Evolutionary conservation across 2,888 invertebrate genomes (phyloP).

Genomic region (Graphium colonna): DNA sequence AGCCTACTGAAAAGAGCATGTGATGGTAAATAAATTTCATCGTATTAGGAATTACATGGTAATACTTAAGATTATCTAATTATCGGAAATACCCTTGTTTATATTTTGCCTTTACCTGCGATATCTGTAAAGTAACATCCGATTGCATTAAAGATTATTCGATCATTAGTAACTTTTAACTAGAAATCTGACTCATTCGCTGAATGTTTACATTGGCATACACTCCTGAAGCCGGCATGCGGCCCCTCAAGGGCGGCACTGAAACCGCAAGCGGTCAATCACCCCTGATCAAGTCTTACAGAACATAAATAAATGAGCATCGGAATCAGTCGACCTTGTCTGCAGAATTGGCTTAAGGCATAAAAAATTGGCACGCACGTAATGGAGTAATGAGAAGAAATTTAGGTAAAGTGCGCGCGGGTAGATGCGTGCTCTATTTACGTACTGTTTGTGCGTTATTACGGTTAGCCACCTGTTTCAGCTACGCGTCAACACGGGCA

Average conservation of each 20-base stretch:
- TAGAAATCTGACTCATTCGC: neutral
- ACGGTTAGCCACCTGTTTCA: slow-evolving; percentile 28
- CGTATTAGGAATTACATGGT: too few relatives aligned
- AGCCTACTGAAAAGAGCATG: too few relatives aligned
- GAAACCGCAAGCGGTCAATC: neutral
- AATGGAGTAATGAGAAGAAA: slow-evolving; percentile 34
- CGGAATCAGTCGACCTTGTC: neutral
- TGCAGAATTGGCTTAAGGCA: neutral
- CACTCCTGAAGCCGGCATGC: neutral
- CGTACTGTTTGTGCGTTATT: slow-evolving; percentile 18
- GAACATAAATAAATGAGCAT: slow-evolving; percentile 10
- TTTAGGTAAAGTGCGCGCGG: slow-evolving; percentile 41
- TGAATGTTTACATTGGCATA: neutral
- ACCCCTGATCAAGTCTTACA: neutral
- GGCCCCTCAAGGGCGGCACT: neutral
- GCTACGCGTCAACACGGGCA: neutral
- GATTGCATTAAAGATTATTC: neutral
- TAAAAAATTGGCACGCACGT: slow-evolving; percentile 32
- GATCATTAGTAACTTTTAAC: neutral
- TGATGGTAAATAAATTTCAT: too few relatives aligned
- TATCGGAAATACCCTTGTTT: too few relatives aligned
- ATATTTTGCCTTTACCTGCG: too few relatives aligned
- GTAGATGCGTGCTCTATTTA: slow-evolving; percentile 29
- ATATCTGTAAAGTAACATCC: too few relatives aligned
- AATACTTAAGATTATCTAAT: too few relatives aligned